Evolutionary conservation across 2,113 vertebrate species (phyloP).

Genomic region (Oriolus oriolus): DNA sequence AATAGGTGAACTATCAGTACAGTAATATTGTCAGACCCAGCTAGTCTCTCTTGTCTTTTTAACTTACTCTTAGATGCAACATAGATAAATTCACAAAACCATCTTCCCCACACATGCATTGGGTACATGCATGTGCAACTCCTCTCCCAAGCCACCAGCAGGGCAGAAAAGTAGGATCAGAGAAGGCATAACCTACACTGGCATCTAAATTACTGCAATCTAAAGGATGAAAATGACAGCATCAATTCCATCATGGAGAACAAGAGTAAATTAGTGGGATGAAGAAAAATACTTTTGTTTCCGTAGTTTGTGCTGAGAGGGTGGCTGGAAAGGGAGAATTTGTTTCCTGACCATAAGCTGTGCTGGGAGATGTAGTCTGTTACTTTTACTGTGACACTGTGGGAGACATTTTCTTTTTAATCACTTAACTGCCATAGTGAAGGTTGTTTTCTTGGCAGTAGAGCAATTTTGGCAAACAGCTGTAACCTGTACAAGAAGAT

Average conservation of each 20-base stretch:
- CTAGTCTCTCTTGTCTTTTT: background rate
- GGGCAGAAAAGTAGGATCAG: background rate
- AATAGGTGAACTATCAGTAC: fast-evolving
- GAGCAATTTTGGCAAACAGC: background rate
- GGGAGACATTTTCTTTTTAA: background rate
- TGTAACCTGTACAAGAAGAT: background rate
- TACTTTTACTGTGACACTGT: background rate
- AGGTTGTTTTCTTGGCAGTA: background rate
- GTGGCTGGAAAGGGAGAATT: background rate
- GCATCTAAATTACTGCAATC: background rate
- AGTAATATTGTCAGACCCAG: background rate
- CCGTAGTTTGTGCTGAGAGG: background rate
- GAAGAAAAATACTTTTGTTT: background rate
- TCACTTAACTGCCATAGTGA: background rate
- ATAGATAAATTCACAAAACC: background rate
- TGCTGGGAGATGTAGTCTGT: background rate
- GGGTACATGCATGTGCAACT: background rate
- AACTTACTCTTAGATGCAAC: background rate
- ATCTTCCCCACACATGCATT: fast-evolving
- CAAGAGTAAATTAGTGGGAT: background rate
- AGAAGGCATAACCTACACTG: background rate
- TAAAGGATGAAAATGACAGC: background rate
- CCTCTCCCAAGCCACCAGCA: background rate
- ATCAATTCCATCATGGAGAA: background rate
- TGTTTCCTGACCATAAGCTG: background rate